Conservation (phyloP, 2,113 vertebrate genomes). For the Camelus bactrianus region DNA sequence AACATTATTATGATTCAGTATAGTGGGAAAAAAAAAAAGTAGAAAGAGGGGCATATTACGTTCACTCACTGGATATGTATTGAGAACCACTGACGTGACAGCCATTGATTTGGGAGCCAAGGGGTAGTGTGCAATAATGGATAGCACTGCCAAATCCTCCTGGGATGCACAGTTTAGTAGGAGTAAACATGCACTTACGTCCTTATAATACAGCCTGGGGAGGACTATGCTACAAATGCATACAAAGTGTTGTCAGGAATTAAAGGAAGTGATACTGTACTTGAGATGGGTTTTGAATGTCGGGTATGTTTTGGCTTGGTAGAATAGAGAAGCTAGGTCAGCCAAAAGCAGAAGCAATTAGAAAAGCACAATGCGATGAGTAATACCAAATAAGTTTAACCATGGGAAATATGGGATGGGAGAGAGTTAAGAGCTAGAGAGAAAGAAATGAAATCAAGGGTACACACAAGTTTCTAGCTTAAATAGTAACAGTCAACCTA, state of each 20-base stretch:
- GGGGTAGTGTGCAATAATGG: neutral
- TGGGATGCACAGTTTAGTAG: neutral
- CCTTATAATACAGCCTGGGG: neutral
- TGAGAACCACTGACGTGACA: neutral
- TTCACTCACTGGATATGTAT: neutral
- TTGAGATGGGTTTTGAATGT: neutral
- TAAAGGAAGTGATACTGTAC: neutral
- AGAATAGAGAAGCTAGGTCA: neutral
- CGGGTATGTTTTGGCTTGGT: neutral
- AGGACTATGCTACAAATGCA: neutral
- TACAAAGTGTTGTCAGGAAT: neutral
- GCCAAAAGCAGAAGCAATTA: neutral
- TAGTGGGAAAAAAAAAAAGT: neutral
- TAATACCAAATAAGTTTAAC: neutral
- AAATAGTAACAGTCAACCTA: neutral
- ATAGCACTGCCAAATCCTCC: neutral
- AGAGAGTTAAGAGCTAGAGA: neutral
- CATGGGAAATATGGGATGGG: neutral
- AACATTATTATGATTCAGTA: neutral
- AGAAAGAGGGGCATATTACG: neutral
- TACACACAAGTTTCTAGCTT: neutral
- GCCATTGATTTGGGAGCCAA: neutral
- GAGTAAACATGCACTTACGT: neutral
- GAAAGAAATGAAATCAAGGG: neutral
- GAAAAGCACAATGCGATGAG: neutral